Percentiles rank a stretch among this genome's conserved stretches.
Evolutionary conservation across 2,797 vertebrate genomes (phyloP).

Genomic region (Neoniphon sammara): DNA sequence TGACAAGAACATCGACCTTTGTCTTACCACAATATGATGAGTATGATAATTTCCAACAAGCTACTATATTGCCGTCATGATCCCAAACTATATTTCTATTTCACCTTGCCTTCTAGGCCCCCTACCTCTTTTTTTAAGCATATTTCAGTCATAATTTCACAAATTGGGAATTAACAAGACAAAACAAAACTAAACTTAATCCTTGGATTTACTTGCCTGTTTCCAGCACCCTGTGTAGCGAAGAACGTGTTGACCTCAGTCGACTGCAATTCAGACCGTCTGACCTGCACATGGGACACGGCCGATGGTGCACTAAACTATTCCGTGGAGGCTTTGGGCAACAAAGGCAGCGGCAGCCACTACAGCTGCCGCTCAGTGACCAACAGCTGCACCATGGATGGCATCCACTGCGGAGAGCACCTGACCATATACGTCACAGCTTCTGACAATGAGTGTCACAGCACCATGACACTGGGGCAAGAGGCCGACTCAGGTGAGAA

Average conservation of each 20-base stretch:
- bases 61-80: too few relatives aligned
- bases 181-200: not conserved
- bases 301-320: conserved; percentile 79
- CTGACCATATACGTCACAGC: conserved; percentile 79
- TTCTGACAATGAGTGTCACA: conserved; percentile 79
- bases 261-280: conserved; percentile 65
- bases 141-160: not conserved
- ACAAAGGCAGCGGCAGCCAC: conserved; percentile 42
- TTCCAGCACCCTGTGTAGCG: conserved; percentile 84
- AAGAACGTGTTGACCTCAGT: conserved; percentile 71
- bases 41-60: too few relatives aligned
- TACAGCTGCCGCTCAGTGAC: conserved; percentile 80
- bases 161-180: not conserved
- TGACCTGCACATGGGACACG: conserved; percentile 81
- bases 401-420: conserved; percentile 80
- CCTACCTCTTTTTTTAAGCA: not conserved
- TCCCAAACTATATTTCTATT: too few relatives aligned
- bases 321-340: conserved; percentile 78
- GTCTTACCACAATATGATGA: too few relatives aligned
- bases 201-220: not conserved
- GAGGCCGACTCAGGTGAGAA: conserved; percentile 80
- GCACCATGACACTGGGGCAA: conserved; percentile 64
- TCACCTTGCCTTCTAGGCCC: too few relatives aligned
- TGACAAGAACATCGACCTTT: too few relatives aligned
- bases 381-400: conserved; percentile 79